Conservation (phyloP, 1,140 invertebrate species). For the Oncopeltus fasciatus region DNA sequence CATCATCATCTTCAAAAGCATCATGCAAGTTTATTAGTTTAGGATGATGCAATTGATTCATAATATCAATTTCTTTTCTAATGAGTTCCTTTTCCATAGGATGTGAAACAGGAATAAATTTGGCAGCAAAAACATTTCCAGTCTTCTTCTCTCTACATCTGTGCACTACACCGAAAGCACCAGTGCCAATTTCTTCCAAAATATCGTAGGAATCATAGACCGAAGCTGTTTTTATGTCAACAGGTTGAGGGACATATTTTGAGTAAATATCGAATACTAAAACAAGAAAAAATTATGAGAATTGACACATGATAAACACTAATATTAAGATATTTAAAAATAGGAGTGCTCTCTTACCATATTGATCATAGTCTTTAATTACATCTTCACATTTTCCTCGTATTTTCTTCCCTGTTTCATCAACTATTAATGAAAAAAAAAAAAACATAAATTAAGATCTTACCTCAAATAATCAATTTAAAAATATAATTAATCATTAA, state of each 20-base stretch:
- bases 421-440: slow-evolving; percentile 42
- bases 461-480: background rate
- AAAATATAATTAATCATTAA: too few relatives aligned
- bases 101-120: slow-evolving; percentile 96
- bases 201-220: slow-evolving; percentile 98
- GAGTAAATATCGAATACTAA: slow-evolving; percentile 90
- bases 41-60: slow-evolving; percentile 95
- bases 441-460: background rate
- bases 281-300: slow-evolving; percentile 23
- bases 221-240: slow-evolving; percentile 84
- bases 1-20: slow-evolving; percentile 96
- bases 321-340: background rate
- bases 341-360: too few relatives aligned
- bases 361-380: slow-evolving; percentile 90
- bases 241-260: slow-evolving; percentile 89
- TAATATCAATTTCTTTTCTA: slow-evolving; percentile 95
- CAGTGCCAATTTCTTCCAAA: slow-evolving; percentile 97
- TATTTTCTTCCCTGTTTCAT: slow-evolving; percentile 84
- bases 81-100: slow-evolving; percentile 93
- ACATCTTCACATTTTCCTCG: slow-evolving; percentile 78
- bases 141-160: slow-evolving; percentile 88
- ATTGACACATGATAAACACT: background rate
- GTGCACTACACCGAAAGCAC: slow-evolving; percentile 97
- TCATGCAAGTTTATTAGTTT: slow-evolving; percentile 97
- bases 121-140: slow-evolving; percentile 96